Evolutionary conservation across 2,888 invertebrate species (phyloP), one percentile per base, ranked within the genome.

Genomic region (Drosophila siamana): DNA sequence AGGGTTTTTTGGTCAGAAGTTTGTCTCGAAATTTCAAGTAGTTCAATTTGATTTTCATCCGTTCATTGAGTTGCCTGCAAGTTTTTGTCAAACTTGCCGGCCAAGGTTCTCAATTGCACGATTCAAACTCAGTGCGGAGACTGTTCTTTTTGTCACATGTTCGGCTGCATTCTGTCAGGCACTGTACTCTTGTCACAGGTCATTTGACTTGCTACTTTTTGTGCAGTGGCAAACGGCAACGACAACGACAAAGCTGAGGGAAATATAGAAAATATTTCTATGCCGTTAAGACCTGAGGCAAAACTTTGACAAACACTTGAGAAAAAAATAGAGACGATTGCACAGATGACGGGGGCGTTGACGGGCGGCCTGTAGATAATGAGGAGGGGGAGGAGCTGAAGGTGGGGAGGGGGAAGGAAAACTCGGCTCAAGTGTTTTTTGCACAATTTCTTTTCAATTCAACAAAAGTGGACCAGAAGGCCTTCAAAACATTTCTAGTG

Each of bases 401-500:
- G 54, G 59, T 26, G 52, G 48, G 33, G 4, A 1, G 40, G 54
- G 50, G 40, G 36, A 38, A 15, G 36, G 13, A 78, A 68, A 64
- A 61, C 74, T 72, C 55, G 74, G 80, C 79, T 80, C 86, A 86
- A 84, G 83, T 84, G 83, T 81, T 84, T 84, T 84, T 81, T 84
- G 86, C 83, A 86, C 84, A 84, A 86, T 86, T 84, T 86, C 84
- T 81, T 84, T 84, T 86, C 81, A 84, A 86, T 84, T 86, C 79
- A 86, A 86, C 78, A 73, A 82, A 85, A 85, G 86, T 85, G 86
- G 86, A 82, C 82, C 81, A 78, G 72, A 52, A 83, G 68, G 67
- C 70, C 68, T 70, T 71, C 74, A 75, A 63, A 72, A 55, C 64
- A 64, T 75, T 56, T 75, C 69, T 44, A 74, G 75, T 62, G 62